Conservation (phyloP, 2,888 invertebrate species). For the Drosophila mercatorum region DNA sequence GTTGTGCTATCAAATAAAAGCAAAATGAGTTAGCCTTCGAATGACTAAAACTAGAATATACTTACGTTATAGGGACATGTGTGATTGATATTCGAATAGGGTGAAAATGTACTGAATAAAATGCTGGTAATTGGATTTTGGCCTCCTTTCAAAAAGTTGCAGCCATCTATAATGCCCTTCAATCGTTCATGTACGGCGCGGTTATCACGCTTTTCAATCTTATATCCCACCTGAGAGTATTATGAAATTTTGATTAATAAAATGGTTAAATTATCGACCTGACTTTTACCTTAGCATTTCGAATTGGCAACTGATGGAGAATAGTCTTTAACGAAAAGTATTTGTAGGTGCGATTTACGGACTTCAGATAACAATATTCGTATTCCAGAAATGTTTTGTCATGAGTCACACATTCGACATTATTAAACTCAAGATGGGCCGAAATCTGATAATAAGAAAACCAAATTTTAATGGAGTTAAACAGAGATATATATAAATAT, state of each 20-base stretch:
- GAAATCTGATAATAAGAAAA: conserved; percentile 23
- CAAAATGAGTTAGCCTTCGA: not conserved
- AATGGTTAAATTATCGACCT: not conserved
- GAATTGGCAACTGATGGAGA: conserved; percentile 22
- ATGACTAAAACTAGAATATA: not conserved
- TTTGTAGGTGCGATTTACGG: conserved; percentile 64
- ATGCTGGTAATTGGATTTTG: conserved; percentile 41
- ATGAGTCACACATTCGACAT: conserved; percentile 32
- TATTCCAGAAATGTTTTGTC: conserved; percentile 16
- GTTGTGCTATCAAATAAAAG: conserved; percentile 35
- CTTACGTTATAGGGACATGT: conserved; percentile 47
- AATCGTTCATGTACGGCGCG: conserved; percentile 20
- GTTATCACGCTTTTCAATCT: conserved; percentile 39
- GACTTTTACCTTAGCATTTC: conserved; percentile 24
- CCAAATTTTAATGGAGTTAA: not conserved
- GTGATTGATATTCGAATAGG: conserved; percentile 49
- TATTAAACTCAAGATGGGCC: conserved; percentile 50
- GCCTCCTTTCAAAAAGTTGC: conserved; percentile 40
- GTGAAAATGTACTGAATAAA: conserved; percentile 12
- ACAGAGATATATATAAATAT: not conserved
- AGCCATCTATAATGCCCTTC: conserved; percentile 30
- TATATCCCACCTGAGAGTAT: conserved; percentile 15
- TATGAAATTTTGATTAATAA: not conserved
- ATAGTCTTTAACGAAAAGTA: conserved; percentile 30
- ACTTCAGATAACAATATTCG: conserved; percentile 48